A percentile compares a stretch with the other conserved stretches of the same genome.
phyloP scores from a whole-genome alignment of 2,113 vertebrate species.

The Ailurus styani region DNA sequence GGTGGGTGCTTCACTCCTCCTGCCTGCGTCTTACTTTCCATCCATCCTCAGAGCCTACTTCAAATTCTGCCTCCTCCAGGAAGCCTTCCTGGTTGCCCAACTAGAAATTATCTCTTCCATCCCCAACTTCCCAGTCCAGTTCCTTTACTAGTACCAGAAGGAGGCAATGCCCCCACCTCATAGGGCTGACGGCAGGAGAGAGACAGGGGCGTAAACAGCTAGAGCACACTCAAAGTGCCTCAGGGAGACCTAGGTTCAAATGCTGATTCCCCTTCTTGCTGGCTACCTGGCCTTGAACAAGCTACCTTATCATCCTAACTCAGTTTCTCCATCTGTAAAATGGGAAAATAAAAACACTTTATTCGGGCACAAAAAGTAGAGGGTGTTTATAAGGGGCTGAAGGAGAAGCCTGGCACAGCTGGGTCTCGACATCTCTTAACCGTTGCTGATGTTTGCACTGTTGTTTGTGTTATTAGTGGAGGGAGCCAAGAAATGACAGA shows the following conservation, averaged over 20 bases:
- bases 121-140: neutral
- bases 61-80: neutral
- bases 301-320: neutral
- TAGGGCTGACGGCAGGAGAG: no score
- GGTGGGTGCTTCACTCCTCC: neutral
- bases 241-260: neutral
- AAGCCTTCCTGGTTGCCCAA: neutral
- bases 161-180: neutral
- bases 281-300: neutral
- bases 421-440: neutral
- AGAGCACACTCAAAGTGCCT: neutral
- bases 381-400: no score
- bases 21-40: neutral
- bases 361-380: neutral
- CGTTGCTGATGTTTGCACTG: neutral
- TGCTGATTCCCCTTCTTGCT: neutral
- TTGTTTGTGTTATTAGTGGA: neutral
- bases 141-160: neutral
- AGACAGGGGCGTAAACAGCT: neutral
- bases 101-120: neutral
- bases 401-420: neutral
- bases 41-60: neutral
- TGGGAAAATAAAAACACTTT: neutral
- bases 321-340: neutral
- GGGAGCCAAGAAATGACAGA: neutral